A percentile compares a stretch with the other conserved stretches of the same genome.
These are phyloP conservation scores for Drosophila paracracens DNA, from an alignment of 2,888 invertebrate species.

Conservation along the genomic window DNA sequence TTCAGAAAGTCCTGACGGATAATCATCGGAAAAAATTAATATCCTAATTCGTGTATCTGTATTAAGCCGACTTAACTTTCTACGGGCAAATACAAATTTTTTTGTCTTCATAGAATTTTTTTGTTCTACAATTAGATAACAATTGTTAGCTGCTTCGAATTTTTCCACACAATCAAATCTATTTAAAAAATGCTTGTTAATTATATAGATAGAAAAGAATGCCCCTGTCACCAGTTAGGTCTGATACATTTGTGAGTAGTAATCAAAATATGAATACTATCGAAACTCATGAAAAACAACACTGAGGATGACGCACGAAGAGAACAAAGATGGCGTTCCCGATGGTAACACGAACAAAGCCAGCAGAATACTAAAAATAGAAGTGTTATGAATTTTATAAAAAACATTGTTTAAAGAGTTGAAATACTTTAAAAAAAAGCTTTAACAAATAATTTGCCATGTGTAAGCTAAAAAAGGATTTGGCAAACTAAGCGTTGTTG, in stretches of 20 bases:
- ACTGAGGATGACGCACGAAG: conserved; percentile 63
- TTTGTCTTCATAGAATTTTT: not conserved
- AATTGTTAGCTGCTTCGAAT: not conserved
- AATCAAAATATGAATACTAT: conserved; percentile 38
- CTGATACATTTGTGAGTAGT: not conserved
- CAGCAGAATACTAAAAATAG: conserved; percentile 55
- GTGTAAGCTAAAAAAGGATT: conserved; percentile 53
- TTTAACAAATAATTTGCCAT: conserved; percentile 34
- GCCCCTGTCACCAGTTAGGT: not conserved
- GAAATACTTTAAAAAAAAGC: conserved; percentile 30
- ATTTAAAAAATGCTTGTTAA: not conserved
- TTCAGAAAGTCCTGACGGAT: not conserved
- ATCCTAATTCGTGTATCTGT: not conserved
- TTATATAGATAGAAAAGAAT: not conserved
- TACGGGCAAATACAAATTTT: not conserved
- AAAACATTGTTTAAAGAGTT: conserved; percentile 37
- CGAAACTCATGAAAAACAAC: conserved; percentile 46
- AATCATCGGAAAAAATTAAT: not conserved
- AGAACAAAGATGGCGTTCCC: conserved; percentile 69
- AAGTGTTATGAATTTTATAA: conserved; percentile 46
- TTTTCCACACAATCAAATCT: not conserved
- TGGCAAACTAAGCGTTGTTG: conserved; percentile 42
- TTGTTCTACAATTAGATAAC: not conserved
- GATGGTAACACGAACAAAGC: conserved; percentile 66
- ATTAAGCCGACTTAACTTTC: not conserved